Evolutionary conservation across 2,888 invertebrate species (phyloP).

Genomic region (Callimorpha dominula): DNA sequence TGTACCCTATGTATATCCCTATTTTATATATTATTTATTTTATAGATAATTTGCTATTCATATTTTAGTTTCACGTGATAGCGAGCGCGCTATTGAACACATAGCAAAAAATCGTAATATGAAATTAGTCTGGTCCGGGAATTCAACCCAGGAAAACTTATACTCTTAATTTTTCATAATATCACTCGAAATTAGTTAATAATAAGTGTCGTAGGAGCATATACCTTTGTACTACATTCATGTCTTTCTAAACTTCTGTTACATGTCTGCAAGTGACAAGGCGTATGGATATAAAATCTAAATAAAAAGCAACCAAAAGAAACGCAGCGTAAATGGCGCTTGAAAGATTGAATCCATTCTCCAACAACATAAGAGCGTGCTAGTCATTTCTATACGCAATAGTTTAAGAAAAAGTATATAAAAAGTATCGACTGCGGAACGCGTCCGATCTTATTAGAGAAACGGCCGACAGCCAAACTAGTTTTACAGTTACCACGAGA

Average conservation of each 20-base stretch:
- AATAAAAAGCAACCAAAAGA: constrained; percentile 45
- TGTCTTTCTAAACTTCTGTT: background rate
- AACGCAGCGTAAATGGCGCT: constrained; percentile 51
- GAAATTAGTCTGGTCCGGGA: too few relatives aligned
- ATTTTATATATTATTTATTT: too few relatives aligned
- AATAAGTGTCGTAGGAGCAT: background rate
- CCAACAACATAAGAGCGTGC: constrained; percentile 41
- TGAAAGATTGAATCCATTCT: constrained; percentile 54
- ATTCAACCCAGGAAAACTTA: too few relatives aligned
- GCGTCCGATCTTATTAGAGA: constrained; percentile 78
- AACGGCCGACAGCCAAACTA: constrained; percentile 75
- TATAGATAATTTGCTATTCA: too few relatives aligned
- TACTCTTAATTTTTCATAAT: too few relatives aligned
- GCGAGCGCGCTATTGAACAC: too few relatives aligned
- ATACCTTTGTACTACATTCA: background rate
- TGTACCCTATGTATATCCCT: too few relatives aligned
- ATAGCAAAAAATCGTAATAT: too few relatives aligned
- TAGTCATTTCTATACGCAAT: constrained; percentile 55
- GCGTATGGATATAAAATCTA: constrained; percentile 17
- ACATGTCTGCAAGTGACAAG: background rate
- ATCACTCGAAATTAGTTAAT: background rate
- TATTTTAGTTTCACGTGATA: too few relatives aligned
- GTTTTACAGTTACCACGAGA: constrained; percentile 80
- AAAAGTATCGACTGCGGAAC: constrained; percentile 62
- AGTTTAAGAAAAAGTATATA: constrained; percentile 71